phyloP scores from a whole-genome alignment of 2,113 vertebrate genomes.

The Coreoperca whiteheadi region DNA sequence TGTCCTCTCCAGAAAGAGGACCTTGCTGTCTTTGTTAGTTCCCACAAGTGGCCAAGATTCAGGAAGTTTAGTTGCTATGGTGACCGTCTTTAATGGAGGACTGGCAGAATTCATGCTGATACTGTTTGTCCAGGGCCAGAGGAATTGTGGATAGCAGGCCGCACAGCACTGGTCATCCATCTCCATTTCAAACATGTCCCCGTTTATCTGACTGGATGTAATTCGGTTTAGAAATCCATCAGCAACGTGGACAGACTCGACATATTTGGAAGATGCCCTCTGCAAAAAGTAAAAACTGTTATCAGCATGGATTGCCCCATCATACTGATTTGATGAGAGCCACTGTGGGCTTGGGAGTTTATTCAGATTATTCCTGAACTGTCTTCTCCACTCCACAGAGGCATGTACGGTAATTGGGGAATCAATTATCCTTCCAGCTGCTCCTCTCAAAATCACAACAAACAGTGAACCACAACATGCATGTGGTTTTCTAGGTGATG shows the following conservation, averaged over 20 bases:
- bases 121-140: slow-evolving; percentile 57
- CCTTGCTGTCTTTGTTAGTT: slow-evolving; percentile 52
- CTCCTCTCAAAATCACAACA: slow-evolving; percentile 29
- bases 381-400: slow-evolving; percentile 25
- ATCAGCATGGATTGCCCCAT: slow-evolving; percentile 39
- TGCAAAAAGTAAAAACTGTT: slow-evolving; percentile 36
- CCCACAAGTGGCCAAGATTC: slow-evolving; percentile 46
- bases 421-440: slow-evolving; percentile 51
- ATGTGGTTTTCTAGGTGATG: slow-evolving; percentile 15
- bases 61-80: slow-evolving; percentile 69
- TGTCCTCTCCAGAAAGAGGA: slow-evolving; percentile 53
- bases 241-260: slow-evolving; percentile 15
- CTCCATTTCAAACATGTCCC: slow-evolving; percentile 71
- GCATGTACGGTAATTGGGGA: slow-evolving; percentile 39
- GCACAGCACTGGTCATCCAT: slow-evolving; percentile 73
- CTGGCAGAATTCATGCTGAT: slow-evolving; percentile 54
- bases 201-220: slow-evolving; percentile 42
- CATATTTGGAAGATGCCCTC: slow-evolving; percentile 36
- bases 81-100: slow-evolving; percentile 57
- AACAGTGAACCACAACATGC: slow-evolving; percentile 19
- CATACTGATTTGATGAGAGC: slow-evolving; percentile 48
- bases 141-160: slow-evolving; percentile 75
- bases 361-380: slow-evolving; percentile 50
- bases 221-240: slow-evolving; percentile 40
- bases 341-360: slow-evolving; percentile 18